Percentiles rank a stretch among this genome's conserved stretches.
These are phyloP conservation scores for Cinclus mexicanus DNA, from an alignment of 2,113 vertebrate genomes.

Conservation along the genomic window DNA sequence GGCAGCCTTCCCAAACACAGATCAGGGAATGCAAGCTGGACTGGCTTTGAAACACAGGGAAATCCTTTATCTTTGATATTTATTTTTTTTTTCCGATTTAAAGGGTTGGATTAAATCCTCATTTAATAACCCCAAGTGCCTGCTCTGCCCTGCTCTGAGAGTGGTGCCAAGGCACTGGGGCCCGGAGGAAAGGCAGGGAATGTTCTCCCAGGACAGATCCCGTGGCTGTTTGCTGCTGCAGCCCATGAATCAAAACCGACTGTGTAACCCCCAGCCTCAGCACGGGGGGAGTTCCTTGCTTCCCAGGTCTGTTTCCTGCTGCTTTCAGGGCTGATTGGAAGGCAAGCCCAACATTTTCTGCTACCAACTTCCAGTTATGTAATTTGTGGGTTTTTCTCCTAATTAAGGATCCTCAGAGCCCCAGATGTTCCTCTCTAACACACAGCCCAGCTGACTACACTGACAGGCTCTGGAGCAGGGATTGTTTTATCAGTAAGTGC, in stretches of 20 bases:
- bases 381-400: background rate
- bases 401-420: background rate
- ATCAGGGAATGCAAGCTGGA: background rate
- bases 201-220: background rate
- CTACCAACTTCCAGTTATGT: background rate
- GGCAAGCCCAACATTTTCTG: background rate
- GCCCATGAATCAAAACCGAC: fast-evolving
- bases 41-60: slow-evolving; percentile 31
- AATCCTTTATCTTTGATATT: slow-evolving; percentile 26
- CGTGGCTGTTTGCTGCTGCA: background rate
- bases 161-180: background rate
- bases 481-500: background rate
- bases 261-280: background rate
- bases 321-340: background rate
- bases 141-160: slow-evolving; percentile 1
- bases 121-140: slow-evolving; percentile 43
- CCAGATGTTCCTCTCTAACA: background rate
- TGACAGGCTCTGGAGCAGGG: background rate
- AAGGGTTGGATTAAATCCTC: slow-evolving; percentile 51
- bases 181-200: background rate
- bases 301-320: background rate
- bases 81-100: slow-evolving; percentile 43
- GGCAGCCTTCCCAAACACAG: slow-evolving; percentile 51
- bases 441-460: background rate
- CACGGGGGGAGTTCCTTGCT: background rate